Evolutionary conservation across 2,888 invertebrate genomes (phyloP).

Genomic region (Aquatica leii): DNA sequence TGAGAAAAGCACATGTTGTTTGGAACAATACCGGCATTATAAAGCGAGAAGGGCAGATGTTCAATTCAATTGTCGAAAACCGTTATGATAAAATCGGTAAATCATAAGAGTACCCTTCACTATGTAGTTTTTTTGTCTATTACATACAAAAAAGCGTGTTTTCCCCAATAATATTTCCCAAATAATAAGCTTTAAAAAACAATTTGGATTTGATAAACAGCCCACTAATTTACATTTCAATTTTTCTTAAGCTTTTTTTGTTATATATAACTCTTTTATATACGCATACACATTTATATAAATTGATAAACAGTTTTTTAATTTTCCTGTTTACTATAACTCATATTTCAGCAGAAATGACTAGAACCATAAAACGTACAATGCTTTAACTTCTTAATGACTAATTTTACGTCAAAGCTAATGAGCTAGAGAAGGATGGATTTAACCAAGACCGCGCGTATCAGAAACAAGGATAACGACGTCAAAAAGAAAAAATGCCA

Average conservation of each 20-base stretch:
- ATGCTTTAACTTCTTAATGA: conserved; percentile 59
- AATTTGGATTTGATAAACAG: too few relatives aligned
- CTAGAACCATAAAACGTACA: conserved; percentile 42
- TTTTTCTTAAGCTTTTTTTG: conserved; percentile 7
- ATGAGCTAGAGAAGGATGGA: conserved; percentile 58
- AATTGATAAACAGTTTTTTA: conserved; percentile 27
- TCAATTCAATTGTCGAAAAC: conserved; percentile 42
- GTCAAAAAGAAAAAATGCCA: conserved; percentile 42
- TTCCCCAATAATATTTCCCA: too few relatives aligned
- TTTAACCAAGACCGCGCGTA: conserved; percentile 35
- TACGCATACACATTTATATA: conserved; percentile 14
- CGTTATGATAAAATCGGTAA: conserved; percentile 39
- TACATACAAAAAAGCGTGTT: too few relatives aligned
- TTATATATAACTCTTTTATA: background rate
- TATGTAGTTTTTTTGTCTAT: too few relatives aligned
- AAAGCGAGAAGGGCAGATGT: conserved; percentile 45
- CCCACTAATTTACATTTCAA: too few relatives aligned
- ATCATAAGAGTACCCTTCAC: too few relatives aligned
- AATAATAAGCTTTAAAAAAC: too few relatives aligned
- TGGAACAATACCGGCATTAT: conserved; percentile 44
- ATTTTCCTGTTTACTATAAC: conserved; percentile 34
- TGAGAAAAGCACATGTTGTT: conserved; percentile 39
- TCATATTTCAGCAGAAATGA: conserved; percentile 34
- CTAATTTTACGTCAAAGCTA: conserved; percentile 62
- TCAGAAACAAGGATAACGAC: conserved; percentile 39